These are phyloP conservation scores for Coecobrya sp. DNA, from an alignment of 2,888 invertebrate genomes.

Conservation along the genomic window DNA sequence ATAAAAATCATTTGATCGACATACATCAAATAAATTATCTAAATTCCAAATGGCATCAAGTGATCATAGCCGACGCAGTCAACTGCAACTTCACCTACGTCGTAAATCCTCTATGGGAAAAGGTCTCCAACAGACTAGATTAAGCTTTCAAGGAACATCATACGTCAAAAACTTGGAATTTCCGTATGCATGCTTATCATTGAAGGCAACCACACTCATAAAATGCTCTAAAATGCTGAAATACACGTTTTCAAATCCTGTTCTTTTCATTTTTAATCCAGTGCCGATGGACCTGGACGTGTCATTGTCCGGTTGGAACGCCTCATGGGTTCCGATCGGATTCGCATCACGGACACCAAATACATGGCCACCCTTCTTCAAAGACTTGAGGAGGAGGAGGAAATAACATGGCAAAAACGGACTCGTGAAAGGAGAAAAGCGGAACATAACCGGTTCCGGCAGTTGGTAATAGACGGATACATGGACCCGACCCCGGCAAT, in stretches of 20 bases:
- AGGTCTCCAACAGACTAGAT: neutral
- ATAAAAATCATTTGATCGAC: too few species aligned
- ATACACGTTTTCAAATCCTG: neutral
- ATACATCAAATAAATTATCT: neutral
- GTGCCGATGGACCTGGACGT: conserved; percentile 79
- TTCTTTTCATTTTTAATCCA: conserved; percentile 13
- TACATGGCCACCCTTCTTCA: conserved; percentile 91
- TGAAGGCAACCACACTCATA: neutral
- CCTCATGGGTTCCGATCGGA: conserved; percentile 92
- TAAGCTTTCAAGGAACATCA: conserved; percentile 63
- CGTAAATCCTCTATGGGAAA: neutral
- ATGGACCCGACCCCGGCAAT: conserved; percentile 83
- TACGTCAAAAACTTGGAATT: conserved; percentile 83
- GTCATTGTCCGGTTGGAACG: conserved; percentile 90
- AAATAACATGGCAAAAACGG: conserved; percentile 90
- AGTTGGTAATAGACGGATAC: conserved; percentile 84
- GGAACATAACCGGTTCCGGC: conserved; percentile 83
- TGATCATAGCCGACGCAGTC: neutral
- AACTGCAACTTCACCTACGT: too few species aligned
- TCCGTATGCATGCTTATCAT: conserved; percentile 69
- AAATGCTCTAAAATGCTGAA: neutral
- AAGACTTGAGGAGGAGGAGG: conserved; percentile 90
- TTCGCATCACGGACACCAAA: conserved; percentile 91
- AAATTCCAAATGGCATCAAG: neutral
- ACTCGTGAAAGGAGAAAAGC: conserved; percentile 90